phyloP scores from a whole-genome alignment of 1,140 invertebrate genomes.

The Bombyx mori region ASM3026992v2 NC_085111.1:7785001-7785500 shows the following conservation, averaged over 20 bases:
- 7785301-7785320: slow-evolving; percentile 96
- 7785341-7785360: slow-evolving; percentile 98
- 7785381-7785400: slow-evolving; percentile 92
- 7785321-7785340: slow-evolving; percentile 96
- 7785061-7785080: slow-evolving; percentile 72
- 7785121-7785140: slow-evolving; percentile 95
- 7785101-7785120: slow-evolving; percentile 95
- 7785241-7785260: slow-evolving; percentile 96
- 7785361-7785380: slow-evolving; percentile 98
- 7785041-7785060: slow-evolving; percentile 26
- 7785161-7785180: slow-evolving; percentile 99
- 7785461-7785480: slow-evolving; percentile 97
- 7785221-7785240: slow-evolving; percentile 93
- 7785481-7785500: slow-evolving; percentile 93
- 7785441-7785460: slow-evolving; percentile 93
- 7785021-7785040: too few species aligned
- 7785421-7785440: slow-evolving; percentile 93
- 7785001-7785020: too few species aligned
- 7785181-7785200: slow-evolving; percentile 93
- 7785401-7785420: slow-evolving; percentile 92
- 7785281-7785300: slow-evolving; percentile 98
- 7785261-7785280: slow-evolving; percentile 97
- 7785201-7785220: slow-evolving; percentile 97
- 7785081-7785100: slow-evolving; percentile 88
- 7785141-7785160: slow-evolving; percentile 97